Evolutionary conservation across 2,797 vertebrate genomes (phyloP), one percentile per base, ranked within the genome.

Genomic region (Phrynocephalus vlangalii): DNA sequence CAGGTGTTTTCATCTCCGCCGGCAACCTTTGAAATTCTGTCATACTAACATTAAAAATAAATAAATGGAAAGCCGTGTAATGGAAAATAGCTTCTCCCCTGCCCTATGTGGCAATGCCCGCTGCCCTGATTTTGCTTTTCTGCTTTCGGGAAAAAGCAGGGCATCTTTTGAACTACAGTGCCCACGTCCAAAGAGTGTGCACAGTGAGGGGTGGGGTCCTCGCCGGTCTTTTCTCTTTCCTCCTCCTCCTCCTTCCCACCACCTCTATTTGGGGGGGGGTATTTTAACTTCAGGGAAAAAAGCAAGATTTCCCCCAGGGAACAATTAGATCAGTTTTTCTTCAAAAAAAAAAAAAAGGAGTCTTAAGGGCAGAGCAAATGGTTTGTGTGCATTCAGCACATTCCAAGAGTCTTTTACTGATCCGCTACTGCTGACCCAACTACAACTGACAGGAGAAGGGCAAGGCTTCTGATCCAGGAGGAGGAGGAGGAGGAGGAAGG

Each of bases 291-390:
- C 94, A 94, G 92, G 38, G 94, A 96, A 94, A 90, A 96, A 83
- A 94, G 94, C 94, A 92, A 81, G 88, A 52, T 92, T 94, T 83
- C 48, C 96, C 88, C 94, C 92, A 79, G 92, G 93, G 96, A 96
- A 96, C 92, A 96, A 95, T 95, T 96, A 95, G 94, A 94, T 93
- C 86, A 94, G 93, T 95, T 95, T 96, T 94, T 91, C 94, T 92
- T 95, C 84, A 95, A 94, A 96, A 44, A 44, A 44, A 44, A 44
- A 44, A 44, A 44, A 38, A 81, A 63, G 13, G 73, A 68, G 93
- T 95, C 93, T 93, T 93, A 94, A 96, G 93, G 94, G 95, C 93
- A 92, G 81, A 80, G 93, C 89, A 90, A 94, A 87, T 90, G 92
- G 93, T 82, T 90, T 93, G 88, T 93, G 91, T 91, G 48, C 22